Conservation (phyloP, 2,113 vertebrate genomes). For the Pygathrix nemaeus region DNA sequence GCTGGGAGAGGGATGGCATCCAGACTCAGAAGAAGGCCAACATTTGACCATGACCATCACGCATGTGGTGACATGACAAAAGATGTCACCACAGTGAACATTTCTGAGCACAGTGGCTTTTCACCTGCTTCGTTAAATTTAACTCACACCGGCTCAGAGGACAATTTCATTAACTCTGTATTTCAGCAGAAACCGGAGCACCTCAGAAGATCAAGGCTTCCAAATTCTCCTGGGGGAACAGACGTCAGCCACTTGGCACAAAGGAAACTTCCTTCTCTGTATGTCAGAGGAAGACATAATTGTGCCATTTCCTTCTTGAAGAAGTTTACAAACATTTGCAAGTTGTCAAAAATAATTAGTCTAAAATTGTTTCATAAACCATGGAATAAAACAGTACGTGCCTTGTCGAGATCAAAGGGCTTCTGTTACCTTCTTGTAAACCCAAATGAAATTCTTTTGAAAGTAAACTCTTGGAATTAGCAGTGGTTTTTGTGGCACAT, state of each 20-base stretch:
- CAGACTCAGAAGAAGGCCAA: background rate
- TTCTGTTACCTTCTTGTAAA: constrained; percentile 70
- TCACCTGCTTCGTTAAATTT: constrained; percentile 9
- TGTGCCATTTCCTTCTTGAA: constrained; percentile 75
- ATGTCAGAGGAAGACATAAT: constrained; percentile 72
- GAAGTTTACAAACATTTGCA: constrained; percentile 85
- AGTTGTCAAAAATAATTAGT: constrained; percentile 86
- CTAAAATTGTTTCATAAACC: constrained; percentile 75
- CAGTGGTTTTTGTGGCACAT: fast-evolving
- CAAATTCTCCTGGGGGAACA: constrained; percentile 62
- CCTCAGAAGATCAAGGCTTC: constrained; percentile 71
- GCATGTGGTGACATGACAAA: background rate
- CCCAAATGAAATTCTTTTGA: constrained; percentile 65
- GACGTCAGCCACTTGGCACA: constrained; percentile 67
- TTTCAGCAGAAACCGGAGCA: constrained; percentile 48
- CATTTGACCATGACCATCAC: fast-evolving
- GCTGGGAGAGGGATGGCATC: fast-evolving
- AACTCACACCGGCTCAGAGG: background rate
- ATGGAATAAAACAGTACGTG: constrained; percentile 60
- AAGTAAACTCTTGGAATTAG: constrained; percentile 57
- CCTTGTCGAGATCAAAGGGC: constrained; percentile 82
- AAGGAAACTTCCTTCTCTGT: constrained; percentile 52
- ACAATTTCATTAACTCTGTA: background rate
- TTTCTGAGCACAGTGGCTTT: fast-evolving
- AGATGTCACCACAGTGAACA: background rate